A percentile compares a stretch with the other conserved stretches of the same genome.
phyloP scores from a whole-genome alignment of 1,140 invertebrate genomes.

The Aphis gossypii region DNA sequence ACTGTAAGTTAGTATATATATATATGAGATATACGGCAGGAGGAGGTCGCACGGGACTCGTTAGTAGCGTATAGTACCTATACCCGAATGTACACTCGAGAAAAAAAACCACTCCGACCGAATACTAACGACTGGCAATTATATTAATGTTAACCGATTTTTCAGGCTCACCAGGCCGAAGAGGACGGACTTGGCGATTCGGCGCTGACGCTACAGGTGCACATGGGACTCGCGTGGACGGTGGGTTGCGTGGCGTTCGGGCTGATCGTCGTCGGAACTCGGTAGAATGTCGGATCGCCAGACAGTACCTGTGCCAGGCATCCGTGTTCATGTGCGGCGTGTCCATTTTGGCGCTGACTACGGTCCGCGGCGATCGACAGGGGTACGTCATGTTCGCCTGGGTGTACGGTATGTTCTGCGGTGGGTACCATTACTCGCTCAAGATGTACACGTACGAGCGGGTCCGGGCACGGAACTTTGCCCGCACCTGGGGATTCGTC shows the following conservation, averaged over 20 bases:
- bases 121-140: background rate
- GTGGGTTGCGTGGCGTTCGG: constrained; percentile 83
- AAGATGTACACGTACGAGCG: constrained; percentile 90
- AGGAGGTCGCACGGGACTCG: too few species aligned
- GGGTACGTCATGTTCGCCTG: constrained; percentile 84
- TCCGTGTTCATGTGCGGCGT: constrained; percentile 80
- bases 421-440: constrained; percentile 84
- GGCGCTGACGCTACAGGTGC: constrained; percentile 77
- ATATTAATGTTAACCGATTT: background rate
- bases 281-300: constrained; percentile 82
- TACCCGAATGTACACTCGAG: too few species aligned
- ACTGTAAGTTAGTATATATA: background rate
- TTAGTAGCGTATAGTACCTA: too few species aligned
- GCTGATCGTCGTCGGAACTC: constrained; percentile 82
- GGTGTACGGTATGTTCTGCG: constrained; percentile 83
- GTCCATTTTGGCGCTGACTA: constrained; percentile 81
- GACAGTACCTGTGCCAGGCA: constrained; percentile 81
- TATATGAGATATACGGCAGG: too few species aligned
- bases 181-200: constrained; percentile 76
- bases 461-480: constrained; percentile 83
- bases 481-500: constrained; percentile 88
- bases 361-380: constrained; percentile 75
- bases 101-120: background rate
- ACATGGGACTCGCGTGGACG: constrained; percentile 83
- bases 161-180: constrained; percentile 76